phyloP scores from a whole-genome alignment of 2,888 invertebrate species.

The Calameuta filiformis region DNA sequence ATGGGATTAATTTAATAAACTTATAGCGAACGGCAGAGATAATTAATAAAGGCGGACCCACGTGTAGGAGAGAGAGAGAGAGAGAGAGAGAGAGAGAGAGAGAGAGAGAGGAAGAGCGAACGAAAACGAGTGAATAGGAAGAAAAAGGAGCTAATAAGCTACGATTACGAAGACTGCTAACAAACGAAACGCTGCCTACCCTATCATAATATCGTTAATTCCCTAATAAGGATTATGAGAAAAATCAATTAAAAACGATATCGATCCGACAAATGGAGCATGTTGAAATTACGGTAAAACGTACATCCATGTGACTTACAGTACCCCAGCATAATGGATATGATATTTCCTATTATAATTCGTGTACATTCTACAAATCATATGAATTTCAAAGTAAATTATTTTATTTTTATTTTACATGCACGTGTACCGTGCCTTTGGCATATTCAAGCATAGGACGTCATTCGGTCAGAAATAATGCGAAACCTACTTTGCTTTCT shows the following conservation, averaged over 20 bases:
- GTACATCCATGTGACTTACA: neutral
- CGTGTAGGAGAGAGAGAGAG: neutral
- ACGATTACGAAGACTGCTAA: neutral
- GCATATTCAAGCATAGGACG: neutral
- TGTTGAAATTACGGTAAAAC: neutral
- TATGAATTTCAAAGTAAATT: neutral
- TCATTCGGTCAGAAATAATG: neutral
- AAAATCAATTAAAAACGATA: slow-evolving; percentile 37
- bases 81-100: neutral
- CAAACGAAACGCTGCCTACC: neutral
- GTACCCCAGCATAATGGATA: neutral
- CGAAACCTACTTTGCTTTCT: neutral
- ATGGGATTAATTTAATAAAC: slow-evolving; percentile 30
- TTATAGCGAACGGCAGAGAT: slow-evolving; percentile 10
- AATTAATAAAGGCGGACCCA: neutral
- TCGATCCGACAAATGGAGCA: neutral
- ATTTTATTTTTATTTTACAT: neutral
- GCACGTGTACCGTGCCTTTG: neutral
- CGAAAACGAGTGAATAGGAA: neutral
- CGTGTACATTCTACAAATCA: neutral
- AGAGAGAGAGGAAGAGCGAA: neutral
- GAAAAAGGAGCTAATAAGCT: slow-evolving; percentile 1
- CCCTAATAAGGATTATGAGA: slow-evolving; percentile 37
- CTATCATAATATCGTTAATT: slow-evolving; percentile 17
- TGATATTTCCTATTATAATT: no score